Evolutionary conservation across 2,888 invertebrate genomes (phyloP).

Genomic region (Erebia aethiops): DNA sequence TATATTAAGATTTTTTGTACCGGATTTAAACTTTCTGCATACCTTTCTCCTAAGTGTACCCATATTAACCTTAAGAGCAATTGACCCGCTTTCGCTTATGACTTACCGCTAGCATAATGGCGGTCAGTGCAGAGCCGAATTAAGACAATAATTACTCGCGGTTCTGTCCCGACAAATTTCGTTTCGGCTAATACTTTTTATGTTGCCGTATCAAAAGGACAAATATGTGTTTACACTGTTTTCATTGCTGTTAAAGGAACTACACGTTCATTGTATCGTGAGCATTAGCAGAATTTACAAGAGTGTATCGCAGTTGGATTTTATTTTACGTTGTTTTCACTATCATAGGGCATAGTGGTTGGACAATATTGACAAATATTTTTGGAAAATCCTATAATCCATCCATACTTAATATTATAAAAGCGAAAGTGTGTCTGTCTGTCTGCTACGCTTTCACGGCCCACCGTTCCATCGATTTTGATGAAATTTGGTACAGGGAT

Average conservation of each 20-base stretch:
- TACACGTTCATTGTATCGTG: constrained; percentile 2
- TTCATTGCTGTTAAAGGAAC: constrained; percentile 42
- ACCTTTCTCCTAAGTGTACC: too few species aligned
- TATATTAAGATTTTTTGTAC: too few species aligned
- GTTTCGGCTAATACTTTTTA: constrained; percentile 79
- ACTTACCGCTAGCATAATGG: constrained; percentile 54
- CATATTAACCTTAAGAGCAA: not conserved
- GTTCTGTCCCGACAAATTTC: constrained; percentile 59
- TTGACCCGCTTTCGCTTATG: constrained; percentile 52
- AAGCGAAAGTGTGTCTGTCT: too few species aligned
- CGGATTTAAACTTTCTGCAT: too few species aligned
- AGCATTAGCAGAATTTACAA: not conserved
- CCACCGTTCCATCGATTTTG: too few species aligned
- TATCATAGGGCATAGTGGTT: not conserved
- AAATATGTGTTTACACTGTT: constrained; percentile 50
- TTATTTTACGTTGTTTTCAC: not conserved
- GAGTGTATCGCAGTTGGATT: not conserved
- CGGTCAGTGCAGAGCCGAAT: constrained; percentile 75
- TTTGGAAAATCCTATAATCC: too few species aligned
- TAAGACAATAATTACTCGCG: constrained; percentile 80
- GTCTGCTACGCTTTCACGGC: too few species aligned
- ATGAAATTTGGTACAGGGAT: too few species aligned
- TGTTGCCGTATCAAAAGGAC: constrained; percentile 52
- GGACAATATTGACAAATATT: too few species aligned
- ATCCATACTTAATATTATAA: too few species aligned